phyloP scores from a whole-genome alignment of 2,797 vertebrate species.

The Synaphobranchus kaupii region DNA sequence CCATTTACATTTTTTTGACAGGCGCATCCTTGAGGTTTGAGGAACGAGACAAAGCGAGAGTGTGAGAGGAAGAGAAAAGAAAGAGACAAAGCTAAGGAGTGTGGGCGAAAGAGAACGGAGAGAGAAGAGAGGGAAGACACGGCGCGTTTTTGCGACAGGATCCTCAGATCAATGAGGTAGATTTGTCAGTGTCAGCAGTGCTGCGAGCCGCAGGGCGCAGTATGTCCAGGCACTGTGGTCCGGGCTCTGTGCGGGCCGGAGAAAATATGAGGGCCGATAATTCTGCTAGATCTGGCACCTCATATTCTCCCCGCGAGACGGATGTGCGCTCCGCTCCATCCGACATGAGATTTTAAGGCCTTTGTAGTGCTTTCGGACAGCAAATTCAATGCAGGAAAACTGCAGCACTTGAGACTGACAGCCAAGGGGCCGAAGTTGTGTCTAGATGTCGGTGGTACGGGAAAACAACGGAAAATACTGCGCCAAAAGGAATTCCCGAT shows the following conservation, averaged over 20 bases:
- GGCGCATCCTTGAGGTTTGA: not conserved
- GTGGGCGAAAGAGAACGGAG: not conserved
- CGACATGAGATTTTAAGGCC: not conserved
- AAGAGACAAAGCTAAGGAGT: not conserved
- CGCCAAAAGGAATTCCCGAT: not conserved
- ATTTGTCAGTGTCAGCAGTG: slow-evolving; percentile 10
- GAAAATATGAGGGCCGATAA: not conserved
- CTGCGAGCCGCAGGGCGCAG: not conserved
- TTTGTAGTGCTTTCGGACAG: not conserved
- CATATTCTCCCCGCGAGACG: not conserved
- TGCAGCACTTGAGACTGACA: not conserved
- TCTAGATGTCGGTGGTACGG: not conserved
- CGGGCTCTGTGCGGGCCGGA: not conserved
- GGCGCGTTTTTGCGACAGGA: not conserved
- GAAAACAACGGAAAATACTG: not conserved
- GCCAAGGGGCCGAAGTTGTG: not conserved
- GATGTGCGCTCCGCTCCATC: not conserved
- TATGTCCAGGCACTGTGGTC: not conserved
- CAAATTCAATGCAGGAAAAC: not conserved
- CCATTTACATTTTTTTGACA: not conserved
- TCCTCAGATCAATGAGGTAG: not conserved
- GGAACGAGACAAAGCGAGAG: not conserved
- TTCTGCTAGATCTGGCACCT: not conserved
- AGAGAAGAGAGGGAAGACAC: not conserved
- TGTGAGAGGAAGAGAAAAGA: slow-evolving; percentile 6